Evolutionary conservation across 2,113 vertebrate species (phyloP).

Genomic region (Dipodomys spectabilis): DNA sequence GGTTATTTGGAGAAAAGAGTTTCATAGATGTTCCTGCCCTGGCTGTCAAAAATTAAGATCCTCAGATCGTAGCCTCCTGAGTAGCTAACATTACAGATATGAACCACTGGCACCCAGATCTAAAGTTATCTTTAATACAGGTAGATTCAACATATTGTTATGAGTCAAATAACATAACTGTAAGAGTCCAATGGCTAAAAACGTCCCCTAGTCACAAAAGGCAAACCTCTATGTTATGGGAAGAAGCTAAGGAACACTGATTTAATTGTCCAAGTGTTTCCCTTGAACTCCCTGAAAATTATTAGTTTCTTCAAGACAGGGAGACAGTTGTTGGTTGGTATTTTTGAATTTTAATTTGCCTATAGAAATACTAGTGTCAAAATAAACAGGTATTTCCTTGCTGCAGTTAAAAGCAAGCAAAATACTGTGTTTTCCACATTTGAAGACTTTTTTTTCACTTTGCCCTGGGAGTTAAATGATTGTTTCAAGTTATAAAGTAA

Average conservation of each 20-base stretch:
- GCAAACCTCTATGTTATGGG: background rate
- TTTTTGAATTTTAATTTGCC: slow-evolving; percentile 67
- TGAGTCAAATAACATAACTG: background rate
- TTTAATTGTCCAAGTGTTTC: background rate
- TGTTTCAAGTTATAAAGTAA: slow-evolving; percentile 51
- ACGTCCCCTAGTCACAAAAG: background rate
- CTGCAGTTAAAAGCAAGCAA: slow-evolving; percentile 33
- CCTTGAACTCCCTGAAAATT: slow-evolving; percentile 16
- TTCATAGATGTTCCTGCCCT: no score
- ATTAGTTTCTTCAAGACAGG: slow-evolving; percentile 25
- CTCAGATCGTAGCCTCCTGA: no score
- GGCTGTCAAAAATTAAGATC: no score
- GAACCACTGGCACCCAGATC: no score
- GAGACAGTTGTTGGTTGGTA: slow-evolving; percentile 1
- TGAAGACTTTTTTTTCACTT: background rate
- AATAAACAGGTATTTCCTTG: slow-evolving; percentile 54
- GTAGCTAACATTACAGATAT: no score
- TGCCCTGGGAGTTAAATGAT: slow-evolving; percentile 1
- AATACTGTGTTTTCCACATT: slow-evolving; percentile 58
- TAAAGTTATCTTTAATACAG: slow-evolving; percentile 23
- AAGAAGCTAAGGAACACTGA: background rate
- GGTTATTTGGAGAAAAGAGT: no score
- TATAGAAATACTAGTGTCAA: slow-evolving; percentile 35
- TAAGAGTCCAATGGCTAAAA: background rate
- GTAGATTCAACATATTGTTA: background rate